phyloP scores from a whole-genome alignment of 2,888 invertebrate species.

The Ommatoiulus sabulosus region DNA sequence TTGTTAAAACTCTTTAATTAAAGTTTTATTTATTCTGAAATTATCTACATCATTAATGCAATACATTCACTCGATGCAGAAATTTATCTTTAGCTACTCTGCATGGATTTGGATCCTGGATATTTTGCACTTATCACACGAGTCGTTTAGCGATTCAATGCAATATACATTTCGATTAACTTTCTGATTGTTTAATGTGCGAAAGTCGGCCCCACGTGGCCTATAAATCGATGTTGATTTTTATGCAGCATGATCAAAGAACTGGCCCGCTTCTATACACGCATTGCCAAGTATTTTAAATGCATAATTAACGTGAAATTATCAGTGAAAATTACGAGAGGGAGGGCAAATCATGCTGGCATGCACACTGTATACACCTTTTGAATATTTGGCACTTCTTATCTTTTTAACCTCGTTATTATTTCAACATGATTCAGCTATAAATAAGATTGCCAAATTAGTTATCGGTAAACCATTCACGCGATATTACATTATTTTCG shows the following conservation, averaged over 20 bases:
- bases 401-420: conserved; percentile 46
- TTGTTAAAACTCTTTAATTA: no score
- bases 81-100: no score
- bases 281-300: conserved; percentile 3
- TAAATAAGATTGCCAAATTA: conserved; percentile 41
- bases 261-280: not conserved
- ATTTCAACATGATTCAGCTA: conserved; percentile 47
- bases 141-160: not conserved
- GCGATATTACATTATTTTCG: conserved; percentile 45
- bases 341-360: conserved; percentile 31
- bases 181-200: not conserved
- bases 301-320: conserved; percentile 30
- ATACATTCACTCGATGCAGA: no score
- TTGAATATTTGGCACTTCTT: conserved; percentile 27
- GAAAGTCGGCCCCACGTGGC: not conserved
- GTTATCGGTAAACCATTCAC: conserved; percentile 40
- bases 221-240: conserved; percentile 30
- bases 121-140: not conserved
- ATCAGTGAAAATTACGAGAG: not conserved
- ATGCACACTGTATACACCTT: not conserved
- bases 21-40: no score
- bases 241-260: not conserved
- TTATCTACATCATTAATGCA: no score
- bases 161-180: not conserved
- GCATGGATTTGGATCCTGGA: no score